Evolutionary conservation across 2,797 vertebrate genomes (phyloP), one percentile per base, ranked within the genome.

Genomic region (Cygnus olor): DNA sequence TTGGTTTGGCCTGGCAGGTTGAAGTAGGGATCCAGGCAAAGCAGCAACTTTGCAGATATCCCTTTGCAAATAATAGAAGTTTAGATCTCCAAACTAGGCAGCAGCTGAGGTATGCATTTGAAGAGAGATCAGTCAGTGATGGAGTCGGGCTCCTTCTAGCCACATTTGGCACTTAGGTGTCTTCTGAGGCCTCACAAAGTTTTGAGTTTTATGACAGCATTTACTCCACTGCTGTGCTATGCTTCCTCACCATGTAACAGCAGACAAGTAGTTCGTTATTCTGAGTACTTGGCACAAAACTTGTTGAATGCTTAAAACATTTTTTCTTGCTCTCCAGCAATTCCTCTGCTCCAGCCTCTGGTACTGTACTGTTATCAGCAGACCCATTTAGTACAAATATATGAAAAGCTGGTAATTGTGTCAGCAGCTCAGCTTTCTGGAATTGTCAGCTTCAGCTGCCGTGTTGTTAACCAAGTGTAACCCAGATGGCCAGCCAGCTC

Each of bases 341-440:
- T 11, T 83, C 44, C 51, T 85, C 22, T 94, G 16, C 45, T 36
- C n/a, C 24, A 11, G 73, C 69, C 58, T 76, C 20, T 28, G 73
- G 30, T 73, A 38, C 71, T 66, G 4, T 17, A 14, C 40, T 65
- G 53, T 38, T 88, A 69, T 6, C 78, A 61, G 32, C 65, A 84
- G 70, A 44, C 54, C 69, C 0, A 0, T 69, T 94, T 94, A 74
- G 78, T 80, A 7, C 89, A 74, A 65, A 44, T 61, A 4, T 17
- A 25, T 2, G 32, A 65, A 57, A 82, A 73, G 68, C 36, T 0
- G 0, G 64, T 77, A 54, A 88, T 65, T 0, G 0, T 49, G 61
- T 57, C 74, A 78, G 83, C 64, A 87, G 77, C 56, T 63, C 32
- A 36, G 77, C 77, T 90, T 78, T 89, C 80, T 93, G 74, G 44